Base-by-base conservation (phyloP, 2,888 invertebrate species). In the Pheosia gnoma region DNA sequence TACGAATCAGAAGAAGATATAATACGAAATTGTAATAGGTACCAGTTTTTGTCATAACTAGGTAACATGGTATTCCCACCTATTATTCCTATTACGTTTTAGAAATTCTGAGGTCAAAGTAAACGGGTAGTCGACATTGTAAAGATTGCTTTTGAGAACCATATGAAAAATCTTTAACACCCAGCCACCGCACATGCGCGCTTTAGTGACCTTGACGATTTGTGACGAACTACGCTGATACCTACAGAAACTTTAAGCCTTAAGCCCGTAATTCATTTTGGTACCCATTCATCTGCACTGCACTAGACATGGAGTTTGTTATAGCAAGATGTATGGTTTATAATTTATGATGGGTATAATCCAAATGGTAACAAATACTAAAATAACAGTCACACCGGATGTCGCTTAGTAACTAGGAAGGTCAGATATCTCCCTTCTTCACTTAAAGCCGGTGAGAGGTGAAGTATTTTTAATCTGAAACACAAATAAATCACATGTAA, bases 141-240 rank as follows among this genome's bases (percentile, higher is more conserved):
- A 64, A 64, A 73, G 70, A 79, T 80, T 72, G 70, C 66, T 74
- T 74, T 67, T 69, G 65, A 77, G 68, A 72, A 72, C 69, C 72
- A 78, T 81, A 80, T 81, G 79, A 87, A 87, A 87, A 89, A 86
- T 87, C 85, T 86, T 86, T 86, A 85, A 82, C 79, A 85, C 75
- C 78, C 79, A 85, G 78, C 78, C 74, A 83, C 82, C 81, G 89
- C 89, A 89, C 90, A 90, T 90, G 90, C 90, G 90, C 89, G 81
- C 76, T 80, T 77, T 71, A 65, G 72, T 88, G 88, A 86, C 91
- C 90, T 91, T 91, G 89, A 85, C 74, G 79, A 79, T 74, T 81
- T 80, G 81, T 85, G 83, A 84, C 82, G 75, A 85, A 80, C 78
- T 81, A 76, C 65, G 61, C 67, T 63, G 59, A 60, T 52, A 38